Evolutionary conservation across 23 tunicate genomes (phyloP), one percentile per base, ranked within the genome.

Genomic region (Diplosoma virens): DNA sequence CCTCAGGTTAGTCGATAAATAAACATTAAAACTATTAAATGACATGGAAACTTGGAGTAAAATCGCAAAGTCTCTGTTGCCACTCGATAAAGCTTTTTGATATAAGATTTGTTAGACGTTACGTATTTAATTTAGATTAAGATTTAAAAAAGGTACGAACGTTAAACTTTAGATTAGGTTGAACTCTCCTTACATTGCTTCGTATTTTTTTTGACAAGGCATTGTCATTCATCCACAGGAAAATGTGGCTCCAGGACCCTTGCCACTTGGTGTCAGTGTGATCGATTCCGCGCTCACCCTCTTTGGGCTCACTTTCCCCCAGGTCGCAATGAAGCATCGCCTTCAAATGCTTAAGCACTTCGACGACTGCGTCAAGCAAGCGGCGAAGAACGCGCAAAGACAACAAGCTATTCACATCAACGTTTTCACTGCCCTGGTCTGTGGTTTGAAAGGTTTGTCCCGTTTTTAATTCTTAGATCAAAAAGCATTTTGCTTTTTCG

Each of bases 311-410:
- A 91, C 99, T 7, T 94, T 94, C 55, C 95, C 99, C 0, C 90
- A 77, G 47, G 95, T 88, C 16, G 99, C 99, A 26, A 82, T 93
- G 83, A 94, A 94, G 48, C 99, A 94, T 55, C 66, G 99, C 28
- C 80, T 88, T 0, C 99, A 94, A 53, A 88, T 94, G 97, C 73
- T 92, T 58, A 66, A 70, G 32, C 97, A 92, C 50, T 92, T 92
- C 54, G 97, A 82, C 41, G 88, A 76, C 45, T 92, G 97, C 79
- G 87, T 58, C 36, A 85, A 81, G 29, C 92, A 92, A 60, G 84
- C 90, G n/a, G 61, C 24, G 21, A 92, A 92, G 33, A 81, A 85
- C 54, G 54, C 61, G 2, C 82, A 67, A 29, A 79, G 97, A 17
- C 97, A 85, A 61, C 73, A 69, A 0, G 87, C 97, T 0, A 71